Conservation (phyloP, 2,888 invertebrate species). For the Mythimna vitellina region DNA sequence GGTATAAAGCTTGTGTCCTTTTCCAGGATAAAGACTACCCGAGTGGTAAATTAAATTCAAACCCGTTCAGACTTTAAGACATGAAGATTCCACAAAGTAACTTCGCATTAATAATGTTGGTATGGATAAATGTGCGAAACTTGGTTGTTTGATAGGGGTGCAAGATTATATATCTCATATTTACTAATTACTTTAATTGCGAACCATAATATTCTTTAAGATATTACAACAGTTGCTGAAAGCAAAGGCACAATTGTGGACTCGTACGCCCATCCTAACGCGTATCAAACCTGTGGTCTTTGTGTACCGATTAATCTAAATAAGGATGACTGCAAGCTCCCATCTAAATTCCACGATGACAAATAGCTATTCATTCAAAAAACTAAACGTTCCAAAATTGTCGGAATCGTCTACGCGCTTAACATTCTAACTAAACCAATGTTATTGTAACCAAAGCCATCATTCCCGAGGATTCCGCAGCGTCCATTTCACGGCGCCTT, state of each 20-base stretch:
- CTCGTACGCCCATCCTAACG: too few species aligned
- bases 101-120: too few species aligned
- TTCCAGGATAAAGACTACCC: background rate
- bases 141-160: background rate
- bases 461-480: slow-evolving; percentile 2
- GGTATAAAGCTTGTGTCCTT: background rate
- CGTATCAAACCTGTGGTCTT: background rate
- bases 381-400: slow-evolving; percentile 22
- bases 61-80: background rate
- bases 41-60: background rate
- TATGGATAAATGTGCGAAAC: background rate
- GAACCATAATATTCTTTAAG: background rate
- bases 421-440: slow-evolving; percentile 1
- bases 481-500: slow-evolving; percentile 5
- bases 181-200: background rate
- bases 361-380: background rate
- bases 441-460: slow-evolving; percentile 2
- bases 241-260: background rate
- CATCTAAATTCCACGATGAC: background rate
- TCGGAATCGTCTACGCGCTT: background rate
- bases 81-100: background rate
- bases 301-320: too few species aligned
- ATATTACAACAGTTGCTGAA: background rate
- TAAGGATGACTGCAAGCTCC: too few species aligned
- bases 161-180: background rate